Evolutionary conservation across 2,797 vertebrate species (phyloP).

Genomic region (Rhynchonycteris naso): DNA sequence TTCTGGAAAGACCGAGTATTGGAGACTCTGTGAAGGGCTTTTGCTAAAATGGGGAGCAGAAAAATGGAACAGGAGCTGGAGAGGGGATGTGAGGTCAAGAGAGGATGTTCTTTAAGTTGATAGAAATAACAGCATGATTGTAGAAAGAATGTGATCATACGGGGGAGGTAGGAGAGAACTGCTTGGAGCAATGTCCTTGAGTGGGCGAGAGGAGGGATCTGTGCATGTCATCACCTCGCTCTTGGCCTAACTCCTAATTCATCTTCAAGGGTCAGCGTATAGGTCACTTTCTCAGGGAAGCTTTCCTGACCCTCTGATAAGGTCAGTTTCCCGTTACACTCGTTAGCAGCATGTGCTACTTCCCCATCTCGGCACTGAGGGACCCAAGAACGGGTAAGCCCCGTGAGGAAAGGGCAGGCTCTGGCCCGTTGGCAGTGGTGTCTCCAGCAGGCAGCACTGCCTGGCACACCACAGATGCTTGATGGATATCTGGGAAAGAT

Average conservation of each 20-base stretch:
- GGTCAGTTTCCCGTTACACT: slow-evolving; percentile 19
- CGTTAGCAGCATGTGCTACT: neutral
- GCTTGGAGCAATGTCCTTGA: neutral
- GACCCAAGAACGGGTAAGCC: neutral
- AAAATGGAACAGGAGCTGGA: slow-evolving; percentile 20
- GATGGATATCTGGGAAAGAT: neutral
- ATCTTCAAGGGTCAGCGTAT: slow-evolving; percentile 37
- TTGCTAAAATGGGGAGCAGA: neutral
- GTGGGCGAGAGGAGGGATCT: neutral
- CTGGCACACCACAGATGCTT: neutral
- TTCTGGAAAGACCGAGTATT: neutral
- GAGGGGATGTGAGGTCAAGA: slow-evolving; percentile 10
- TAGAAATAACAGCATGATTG: neutral
- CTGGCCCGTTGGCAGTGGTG: neutral
- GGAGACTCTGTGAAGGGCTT: neutral
- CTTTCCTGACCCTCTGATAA: slow-evolving; percentile 24
- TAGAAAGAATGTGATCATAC: neutral
- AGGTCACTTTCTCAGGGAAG: slow-evolving; percentile 79
- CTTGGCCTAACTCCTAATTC: slow-evolving; percentile 42
- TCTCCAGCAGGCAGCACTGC: neutral
- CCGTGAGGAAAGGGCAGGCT: neutral
- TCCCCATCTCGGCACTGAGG: neutral
- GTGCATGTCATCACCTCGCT: neutral
- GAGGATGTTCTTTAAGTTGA: neutral
- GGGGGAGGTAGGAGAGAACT: neutral